Conservation (phyloP, 2,113 vertebrate species). For the Marmota monax region DNA sequence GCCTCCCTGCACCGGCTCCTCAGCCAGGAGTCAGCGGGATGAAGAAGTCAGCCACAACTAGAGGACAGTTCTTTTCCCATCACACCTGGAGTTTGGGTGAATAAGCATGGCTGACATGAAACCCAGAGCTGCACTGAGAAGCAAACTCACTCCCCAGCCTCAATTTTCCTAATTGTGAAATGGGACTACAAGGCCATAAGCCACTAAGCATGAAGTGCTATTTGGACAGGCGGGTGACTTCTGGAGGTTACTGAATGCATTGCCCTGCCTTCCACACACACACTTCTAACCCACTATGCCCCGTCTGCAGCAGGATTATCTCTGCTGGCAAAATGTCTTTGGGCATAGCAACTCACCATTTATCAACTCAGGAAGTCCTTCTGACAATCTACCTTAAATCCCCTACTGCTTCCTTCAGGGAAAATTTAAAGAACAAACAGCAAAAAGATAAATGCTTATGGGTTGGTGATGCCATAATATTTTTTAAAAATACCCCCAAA, state of each 20-base stretch:
- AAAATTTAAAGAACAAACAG: slow-evolving; percentile 56
- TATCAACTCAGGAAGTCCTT: slow-evolving; percentile 66
- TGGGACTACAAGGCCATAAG: not conserved
- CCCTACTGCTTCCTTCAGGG: slow-evolving; percentile 16
- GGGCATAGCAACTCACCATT: not conserved
- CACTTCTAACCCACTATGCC: not conserved
- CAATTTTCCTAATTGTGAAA: slow-evolving; percentile 31
- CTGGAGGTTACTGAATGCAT: not conserved
- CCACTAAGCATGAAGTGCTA: not conserved
- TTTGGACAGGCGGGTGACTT: not conserved
- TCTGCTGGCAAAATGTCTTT: not conserved
- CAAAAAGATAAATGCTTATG: slow-evolving; percentile 71
- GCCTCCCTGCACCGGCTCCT: not conserved
- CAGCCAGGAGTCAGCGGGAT: not conserved
- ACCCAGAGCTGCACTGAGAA: not conserved
- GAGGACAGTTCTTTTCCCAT: not conserved
- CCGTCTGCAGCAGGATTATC: not conserved
- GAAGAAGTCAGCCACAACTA: not conserved
- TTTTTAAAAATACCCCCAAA: slow-evolving; percentile 58
- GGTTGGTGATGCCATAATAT: slow-evolving; percentile 35
- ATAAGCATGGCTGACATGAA: not conserved
- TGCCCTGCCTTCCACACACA: not conserved
- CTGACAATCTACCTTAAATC: slow-evolving; percentile 68
- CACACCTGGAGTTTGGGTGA: not conserved
- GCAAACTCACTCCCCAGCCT: not conserved